phyloP scores from a whole-genome alignment of 2,797 vertebrate genomes.

The Sebastes miniatus region DNA sequence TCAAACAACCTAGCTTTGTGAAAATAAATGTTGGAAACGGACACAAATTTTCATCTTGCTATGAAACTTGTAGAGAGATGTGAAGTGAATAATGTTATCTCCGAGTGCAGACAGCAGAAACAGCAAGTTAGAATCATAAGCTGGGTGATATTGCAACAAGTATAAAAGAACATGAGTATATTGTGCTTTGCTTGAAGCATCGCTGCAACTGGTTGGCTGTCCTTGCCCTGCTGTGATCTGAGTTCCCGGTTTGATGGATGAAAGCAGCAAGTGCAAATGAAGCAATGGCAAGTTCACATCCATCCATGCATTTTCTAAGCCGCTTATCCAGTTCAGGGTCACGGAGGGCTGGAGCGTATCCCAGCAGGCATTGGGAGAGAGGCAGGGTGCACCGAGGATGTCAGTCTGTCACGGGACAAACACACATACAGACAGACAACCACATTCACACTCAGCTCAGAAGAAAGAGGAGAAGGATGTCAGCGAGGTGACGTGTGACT shows the following conservation, averaged over 20 bases:
- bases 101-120: background rate
- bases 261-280: conserved; percentile 21
- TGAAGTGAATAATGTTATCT: background rate
- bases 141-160: background rate
- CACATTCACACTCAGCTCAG: background rate
- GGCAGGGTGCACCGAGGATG: background rate
- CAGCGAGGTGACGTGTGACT: background rate
- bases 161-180: background rate
- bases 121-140: background rate
- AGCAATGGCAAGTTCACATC: conserved; percentile 24
- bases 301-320: conserved; percentile 32
- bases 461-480: background rate
- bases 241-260: conserved; percentile 16
- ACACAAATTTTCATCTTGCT: background rate
- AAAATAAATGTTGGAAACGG: background rate
- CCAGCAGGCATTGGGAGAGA: background rate
- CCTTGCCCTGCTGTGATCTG: background rate
- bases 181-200: background rate
- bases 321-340: conserved; percentile 33
- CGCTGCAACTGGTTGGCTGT: background rate
- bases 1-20: background rate
- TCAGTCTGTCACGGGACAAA: background rate
- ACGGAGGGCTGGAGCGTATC: background rate
- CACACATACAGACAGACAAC: background rate
- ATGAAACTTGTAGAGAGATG: background rate